These are phyloP conservation scores for Elymnias hypermnestra DNA, from an alignment of 1,140 invertebrate species.

Conservation along the genomic window DNA sequence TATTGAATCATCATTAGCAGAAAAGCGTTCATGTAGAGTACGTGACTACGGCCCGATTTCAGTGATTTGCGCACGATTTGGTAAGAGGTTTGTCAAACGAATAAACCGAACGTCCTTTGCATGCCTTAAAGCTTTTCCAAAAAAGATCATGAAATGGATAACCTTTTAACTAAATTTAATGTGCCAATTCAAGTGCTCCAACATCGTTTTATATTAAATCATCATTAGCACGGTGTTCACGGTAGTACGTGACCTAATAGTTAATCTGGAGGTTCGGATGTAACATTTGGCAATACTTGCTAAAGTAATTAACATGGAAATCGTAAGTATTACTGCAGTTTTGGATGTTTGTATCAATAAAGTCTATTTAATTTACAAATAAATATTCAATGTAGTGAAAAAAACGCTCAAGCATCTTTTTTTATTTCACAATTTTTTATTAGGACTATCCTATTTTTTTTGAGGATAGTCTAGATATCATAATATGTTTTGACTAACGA, in stretches of 20 bases:
- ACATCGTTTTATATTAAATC: neutral
- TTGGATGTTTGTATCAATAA: too few relatives aligned
- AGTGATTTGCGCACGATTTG: neutral
- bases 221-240: neutral
- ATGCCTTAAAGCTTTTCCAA: neutral
- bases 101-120: neutral
- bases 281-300: neutral
- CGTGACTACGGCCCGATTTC: neutral
- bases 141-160: neutral
- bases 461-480: too few relatives aligned
- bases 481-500: too few relatives aligned
- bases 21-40: neutral
- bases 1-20: neutral
- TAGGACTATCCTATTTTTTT: too few relatives aligned
- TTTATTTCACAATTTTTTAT: too few relatives aligned
- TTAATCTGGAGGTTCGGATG: neutral
- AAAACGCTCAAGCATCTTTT: too few relatives aligned
- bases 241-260: neutral
- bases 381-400: too few relatives aligned
- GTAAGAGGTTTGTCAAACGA: neutral
- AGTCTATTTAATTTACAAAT: too few relatives aligned
- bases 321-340: too few relatives aligned
- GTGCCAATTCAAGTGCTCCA: neutral
- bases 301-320: too few relatives aligned
- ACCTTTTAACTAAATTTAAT: neutral